Conservation (phyloP, 1,140 invertebrate genomes). For the Calycopis cecrops region DNA sequence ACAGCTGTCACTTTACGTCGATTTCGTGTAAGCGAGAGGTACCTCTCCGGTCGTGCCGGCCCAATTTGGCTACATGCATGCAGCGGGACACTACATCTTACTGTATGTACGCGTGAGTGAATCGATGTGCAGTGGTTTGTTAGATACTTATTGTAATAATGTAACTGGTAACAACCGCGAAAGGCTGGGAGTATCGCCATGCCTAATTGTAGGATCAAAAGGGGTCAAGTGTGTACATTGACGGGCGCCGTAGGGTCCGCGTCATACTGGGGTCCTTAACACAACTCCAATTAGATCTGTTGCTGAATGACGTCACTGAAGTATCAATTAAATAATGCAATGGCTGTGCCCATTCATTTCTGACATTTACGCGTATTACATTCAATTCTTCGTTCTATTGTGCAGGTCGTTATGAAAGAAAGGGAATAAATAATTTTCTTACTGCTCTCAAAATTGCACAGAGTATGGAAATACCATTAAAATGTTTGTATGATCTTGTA, state of each 20-base stretch:
- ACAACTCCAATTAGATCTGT: slow-evolving; percentile 35
- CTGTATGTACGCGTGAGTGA: no score
- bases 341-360: neutral
- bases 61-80: no score
- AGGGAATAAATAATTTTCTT: no score
- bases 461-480: no score
- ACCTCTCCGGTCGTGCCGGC: no score
- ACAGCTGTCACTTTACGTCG: no score
- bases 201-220: slow-evolving; percentile 73
- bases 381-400: neutral
- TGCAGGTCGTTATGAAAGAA: no score
- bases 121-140: neutral
- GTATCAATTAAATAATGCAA: slow-evolving; percentile 8
- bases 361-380: neutral
- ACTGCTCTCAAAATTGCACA: no score
- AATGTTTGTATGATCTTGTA: no score
- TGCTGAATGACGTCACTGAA: slow-evolving; percentile 34
- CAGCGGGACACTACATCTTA: no score
- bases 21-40: no score
- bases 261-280: slow-evolving; percentile 48
- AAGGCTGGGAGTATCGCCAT: slow-evolving; percentile 48
- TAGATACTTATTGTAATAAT: slow-evolving; percentile 8
- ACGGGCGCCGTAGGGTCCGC: slow-evolving; percentile 67
- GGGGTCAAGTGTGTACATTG: slow-evolving; percentile 73
- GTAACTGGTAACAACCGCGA: slow-evolving; percentile 20